Evolutionary conservation across 2,797 vertebrate species (phyloP), one percentile per base, ranked within the genome.

Genomic region (Oophaga sylvatica): DNA sequence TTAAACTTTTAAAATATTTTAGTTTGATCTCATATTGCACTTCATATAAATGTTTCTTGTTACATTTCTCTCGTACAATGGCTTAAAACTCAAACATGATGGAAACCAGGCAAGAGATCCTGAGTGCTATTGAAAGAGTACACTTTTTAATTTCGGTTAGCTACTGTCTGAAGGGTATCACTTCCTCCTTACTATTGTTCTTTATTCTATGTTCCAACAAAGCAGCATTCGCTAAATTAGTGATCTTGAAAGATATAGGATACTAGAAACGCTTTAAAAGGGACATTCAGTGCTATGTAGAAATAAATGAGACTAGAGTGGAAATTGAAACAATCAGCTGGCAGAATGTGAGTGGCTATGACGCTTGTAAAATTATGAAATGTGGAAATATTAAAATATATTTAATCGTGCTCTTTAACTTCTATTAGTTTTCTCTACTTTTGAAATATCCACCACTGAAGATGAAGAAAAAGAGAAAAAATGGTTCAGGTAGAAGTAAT

Each of bases 141-240:
- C 48, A 80, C 84, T 67, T 59, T 85, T 86, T 86, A 86, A 79
- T 80, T 86, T 86, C 20, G 78, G 62, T 70, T 86, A 67, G 76
- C 76, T 86, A 80, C 73, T 85, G 60, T 85, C 65, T 78, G 26
- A 78, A 63, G 2, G n/a, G 60, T 85, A 85, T 85, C 62, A 80
- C 48, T 70, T 53, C 80, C 62, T n/a, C 48, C 65, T 81, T 59
- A 65, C 68, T 53, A 81, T 81, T 82, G 80, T 87, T 87, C 60
- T 56, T 80, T 83, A 68, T 86, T 86, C 75, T 80, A 68, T 79
- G 57, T 60, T 29, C 29, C 65, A 83, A 77, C 86, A 87, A 57
- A 77, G 80, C 67, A 65, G 60, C 80, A 82, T 87, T 77, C 80
- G 65, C 70, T 83, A 83, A 82, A 77, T 87, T 87, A 82, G 70